Evolutionary conservation across 1,140 invertebrate genomes (phyloP).

Genomic region (Lasioglossum albipes): DNA sequence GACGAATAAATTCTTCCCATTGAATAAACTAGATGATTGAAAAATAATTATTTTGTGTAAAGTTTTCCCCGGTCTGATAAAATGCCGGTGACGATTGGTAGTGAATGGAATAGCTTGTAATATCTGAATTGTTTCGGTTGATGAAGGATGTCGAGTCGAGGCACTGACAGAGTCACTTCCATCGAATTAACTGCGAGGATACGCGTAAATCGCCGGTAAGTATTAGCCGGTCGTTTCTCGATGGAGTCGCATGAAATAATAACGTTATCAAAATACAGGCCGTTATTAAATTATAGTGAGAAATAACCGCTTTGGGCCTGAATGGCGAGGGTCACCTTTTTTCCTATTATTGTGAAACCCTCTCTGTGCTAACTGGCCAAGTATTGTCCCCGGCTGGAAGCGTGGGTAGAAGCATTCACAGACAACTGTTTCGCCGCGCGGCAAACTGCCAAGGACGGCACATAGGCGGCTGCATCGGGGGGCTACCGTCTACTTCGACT

Average conservation of each 20-base stretch:
- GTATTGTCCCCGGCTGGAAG: slow-evolving; percentile 52
- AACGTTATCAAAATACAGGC: slow-evolving; percentile 68
- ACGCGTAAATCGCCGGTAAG: slow-evolving; percentile 9
- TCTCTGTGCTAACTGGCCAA: slow-evolving; percentile 53
- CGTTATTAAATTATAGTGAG: slow-evolving; percentile 71
- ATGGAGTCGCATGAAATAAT: slow-evolving; percentile 55
- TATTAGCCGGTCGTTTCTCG: slow-evolving; percentile 9
- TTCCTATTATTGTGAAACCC: slow-evolving; percentile 73
- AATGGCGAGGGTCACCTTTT: slow-evolving; percentile 69
- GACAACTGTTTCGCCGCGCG: slow-evolving; percentile 65
- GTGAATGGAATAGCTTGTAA: too few relatives aligned
- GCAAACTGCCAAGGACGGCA: slow-evolving; percentile 67
- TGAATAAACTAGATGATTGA: too few relatives aligned
- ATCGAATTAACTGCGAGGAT: not conserved
- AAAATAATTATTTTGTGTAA: too few relatives aligned
- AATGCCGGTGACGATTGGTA: too few relatives aligned
- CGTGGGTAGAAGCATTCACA: slow-evolving; percentile 24
- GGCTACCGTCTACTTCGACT: slow-evolving; percentile 37
- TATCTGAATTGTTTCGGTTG: too few relatives aligned
- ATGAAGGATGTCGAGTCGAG: too few relatives aligned
- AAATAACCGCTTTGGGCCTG: slow-evolving; percentile 66
- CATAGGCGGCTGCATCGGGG: slow-evolving; percentile 65
- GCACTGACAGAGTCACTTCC: not conserved
- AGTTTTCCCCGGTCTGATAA: too few relatives aligned
- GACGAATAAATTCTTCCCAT: too few relatives aligned